Evolutionary conservation across 35 echinoderm and acorn worm genomes (phyloP), one percentile per base, ranked within the genome.

Genomic region (Acanthaster planci): DNA sequence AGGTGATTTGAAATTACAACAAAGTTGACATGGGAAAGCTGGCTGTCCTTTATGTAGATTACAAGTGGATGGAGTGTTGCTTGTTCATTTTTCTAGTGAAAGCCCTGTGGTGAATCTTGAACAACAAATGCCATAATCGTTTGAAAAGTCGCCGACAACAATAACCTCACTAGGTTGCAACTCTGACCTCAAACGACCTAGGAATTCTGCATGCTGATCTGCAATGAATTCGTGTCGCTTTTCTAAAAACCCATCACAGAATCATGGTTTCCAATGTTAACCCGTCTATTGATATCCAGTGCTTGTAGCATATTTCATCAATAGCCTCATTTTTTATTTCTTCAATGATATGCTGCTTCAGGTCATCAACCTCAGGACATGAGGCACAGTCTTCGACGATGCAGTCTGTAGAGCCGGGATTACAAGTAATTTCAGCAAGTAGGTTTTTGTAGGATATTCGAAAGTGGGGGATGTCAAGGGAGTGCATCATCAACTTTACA

Each of bases 41-140:
- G 53, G 53, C 53, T 56, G 53, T 40, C 8, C 51, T 39, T 59
- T 37, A 38, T 42, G 52, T 85, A 85, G 5, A 72, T 59, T 1
- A 67, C 86, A 80, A 88, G 58, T 29, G 86, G 86, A 42, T 89
- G 86, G 10, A 89, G 55, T 22, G 86, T 81, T 27, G 77, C 77
- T 51, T 89, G 87, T 1, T 39, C 78, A 23, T 80, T 89, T 26
- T 53, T 59, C 87, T 78, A 89, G 51, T 89, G 78, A 72, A 80
- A 81, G 16, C 82, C 58, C 38, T 84, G 82, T 19, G 56, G 27
- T 27, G 53, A 50, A 67, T 84, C 82, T 37, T 84, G 82, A 67
- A 47, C 36, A 36, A 84, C 82, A 64, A 84, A 84, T 26, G 53
- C n/a, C 36, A 40, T 84, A 84, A 67, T 84, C 67, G 18, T 84